Conservation (phyloP, 1,140 invertebrate species). For the Drosophila nannoptera region DNA sequence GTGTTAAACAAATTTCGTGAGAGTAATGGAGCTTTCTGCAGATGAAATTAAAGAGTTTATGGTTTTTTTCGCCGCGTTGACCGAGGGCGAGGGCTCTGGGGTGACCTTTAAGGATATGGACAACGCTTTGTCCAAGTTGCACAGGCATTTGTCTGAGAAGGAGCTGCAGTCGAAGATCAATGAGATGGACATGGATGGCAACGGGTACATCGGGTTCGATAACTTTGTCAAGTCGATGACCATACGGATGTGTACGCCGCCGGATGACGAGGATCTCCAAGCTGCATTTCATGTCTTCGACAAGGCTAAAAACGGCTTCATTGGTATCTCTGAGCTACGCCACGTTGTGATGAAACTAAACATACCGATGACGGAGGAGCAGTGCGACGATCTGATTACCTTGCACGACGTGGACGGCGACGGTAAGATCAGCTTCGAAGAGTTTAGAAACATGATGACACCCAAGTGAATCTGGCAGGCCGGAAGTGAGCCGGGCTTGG, state of each 20-base stretch:
- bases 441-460: constrained; percentile 10
- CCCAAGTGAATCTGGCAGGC: neutral
- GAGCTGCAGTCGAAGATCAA: constrained; percentile 10
- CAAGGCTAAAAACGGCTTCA: neutral
- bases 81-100: neutral
- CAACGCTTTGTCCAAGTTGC: neutral
- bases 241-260: neutral
- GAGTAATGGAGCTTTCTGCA: neutral
- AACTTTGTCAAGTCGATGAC: neutral
- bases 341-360: neutral
- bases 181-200: constrained; percentile 11
- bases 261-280: constrained; percentile 2
- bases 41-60: neutral
- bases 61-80: neutral
- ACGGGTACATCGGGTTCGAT: neutral
- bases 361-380: neutral
- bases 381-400: constrained; percentile 4
- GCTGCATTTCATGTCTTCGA: constrained; percentile 9
- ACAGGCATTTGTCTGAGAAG: neutral
- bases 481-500: too few species aligned
- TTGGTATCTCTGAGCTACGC: neutral
- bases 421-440: constrained; percentile 9
- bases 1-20: neutral
- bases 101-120: neutral
- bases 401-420: neutral